phyloP scores from a whole-genome alignment of 1,140 invertebrate genomes.

The Papilio machaon region DNA sequence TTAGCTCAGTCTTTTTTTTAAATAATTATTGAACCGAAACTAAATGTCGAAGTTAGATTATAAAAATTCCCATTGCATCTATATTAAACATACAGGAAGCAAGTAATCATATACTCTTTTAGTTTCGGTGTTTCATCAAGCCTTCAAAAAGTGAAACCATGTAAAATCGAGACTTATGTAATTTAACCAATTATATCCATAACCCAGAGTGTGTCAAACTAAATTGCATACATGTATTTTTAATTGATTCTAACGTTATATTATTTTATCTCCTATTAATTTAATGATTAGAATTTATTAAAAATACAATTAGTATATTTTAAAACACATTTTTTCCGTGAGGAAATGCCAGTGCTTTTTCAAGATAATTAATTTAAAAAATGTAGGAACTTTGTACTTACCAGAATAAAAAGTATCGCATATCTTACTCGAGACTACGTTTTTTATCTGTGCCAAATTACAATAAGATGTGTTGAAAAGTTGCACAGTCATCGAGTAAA shows the following conservation, averaged over 20 bases:
- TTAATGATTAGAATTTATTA: not conserved
- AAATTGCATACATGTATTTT: not conserved
- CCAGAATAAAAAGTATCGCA: no score
- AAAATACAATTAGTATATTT: not conserved
- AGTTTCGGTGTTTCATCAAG: not conserved
- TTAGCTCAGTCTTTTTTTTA: no score
- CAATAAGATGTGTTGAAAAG: no score
- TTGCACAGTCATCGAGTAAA: no score
- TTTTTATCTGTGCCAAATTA: no score
- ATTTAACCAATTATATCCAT: not conserved
- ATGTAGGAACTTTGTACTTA: no score
- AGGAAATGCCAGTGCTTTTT: not conserved
- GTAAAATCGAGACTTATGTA: not conserved
- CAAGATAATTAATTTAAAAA: not conserved
- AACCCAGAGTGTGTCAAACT: not conserved
- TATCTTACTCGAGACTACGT: no score
- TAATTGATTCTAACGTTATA: not conserved
- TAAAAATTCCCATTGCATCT: no score
- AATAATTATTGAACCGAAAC: no score
- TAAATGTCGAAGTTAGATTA: no score
- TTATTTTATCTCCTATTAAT: not conserved
- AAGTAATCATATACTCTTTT: not conserved
- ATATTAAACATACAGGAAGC: not conserved
- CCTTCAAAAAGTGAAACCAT: not conserved
- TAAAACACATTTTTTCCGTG: not conserved